Evolutionary conservation across 2,888 invertebrate species (phyloP).

Genomic region (Meliscaeva auricollis): DNA sequence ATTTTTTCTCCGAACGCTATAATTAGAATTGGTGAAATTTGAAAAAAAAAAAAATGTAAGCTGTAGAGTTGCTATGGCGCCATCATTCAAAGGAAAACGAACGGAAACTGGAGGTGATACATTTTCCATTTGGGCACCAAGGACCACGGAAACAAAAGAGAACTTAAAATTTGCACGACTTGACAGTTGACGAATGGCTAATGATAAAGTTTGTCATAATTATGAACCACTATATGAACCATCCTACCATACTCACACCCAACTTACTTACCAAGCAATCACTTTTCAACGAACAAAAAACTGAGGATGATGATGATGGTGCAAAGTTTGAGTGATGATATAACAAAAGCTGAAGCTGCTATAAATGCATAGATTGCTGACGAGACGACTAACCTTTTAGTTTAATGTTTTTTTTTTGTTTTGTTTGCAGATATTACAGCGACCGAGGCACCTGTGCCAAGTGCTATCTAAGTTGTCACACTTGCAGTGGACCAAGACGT

Average conservation of each 20-base stretch:
- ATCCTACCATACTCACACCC: neutral
- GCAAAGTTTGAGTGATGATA: slow-evolving; percentile 32
- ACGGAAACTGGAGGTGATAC: slow-evolving; percentile 17
- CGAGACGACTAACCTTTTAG: slow-evolving; percentile 22
- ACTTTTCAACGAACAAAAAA: neutral
- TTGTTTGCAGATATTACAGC: slow-evolving; percentile 90
- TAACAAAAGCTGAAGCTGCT: slow-evolving; percentile 5
- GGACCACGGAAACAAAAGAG: no score
- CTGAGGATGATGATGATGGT: neutral
- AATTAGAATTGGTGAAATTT: neutral
- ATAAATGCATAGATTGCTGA: slow-evolving; percentile 25
- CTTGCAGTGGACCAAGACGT: slow-evolving; percentile 93
- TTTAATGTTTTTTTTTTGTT: slow-evolving; percentile 33
- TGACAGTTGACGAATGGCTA: slow-evolving; percentile 44
- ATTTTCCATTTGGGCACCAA: slow-evolving; percentile 52
- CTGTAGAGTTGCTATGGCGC: no score
- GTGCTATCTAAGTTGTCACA: slow-evolving; percentile 93
- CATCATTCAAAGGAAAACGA: no score
- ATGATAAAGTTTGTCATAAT: slow-evolving; percentile 33
- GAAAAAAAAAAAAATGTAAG: no score
- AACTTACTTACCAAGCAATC: neutral
- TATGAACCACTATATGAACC: neutral
- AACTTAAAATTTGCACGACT: slow-evolving; percentile 27
- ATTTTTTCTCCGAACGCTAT: no score
- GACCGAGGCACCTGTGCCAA: slow-evolving; percentile 93